These are phyloP conservation scores for Dendrolimus houi DNA, from an alignment of 2,888 invertebrate species.

Conservation along the genomic window DNA sequence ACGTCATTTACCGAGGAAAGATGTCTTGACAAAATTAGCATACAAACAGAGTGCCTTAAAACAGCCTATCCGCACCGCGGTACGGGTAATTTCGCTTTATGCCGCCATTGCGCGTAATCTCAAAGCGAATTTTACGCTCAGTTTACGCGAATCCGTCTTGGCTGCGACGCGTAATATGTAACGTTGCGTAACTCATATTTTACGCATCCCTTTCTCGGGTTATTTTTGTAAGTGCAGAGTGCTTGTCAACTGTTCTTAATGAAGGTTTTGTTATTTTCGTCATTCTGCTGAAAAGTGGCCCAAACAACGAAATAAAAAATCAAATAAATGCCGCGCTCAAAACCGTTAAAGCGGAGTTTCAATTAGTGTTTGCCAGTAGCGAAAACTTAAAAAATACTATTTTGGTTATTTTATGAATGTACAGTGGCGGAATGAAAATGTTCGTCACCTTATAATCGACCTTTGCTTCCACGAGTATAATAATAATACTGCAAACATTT, in stretches of 20 bases:
- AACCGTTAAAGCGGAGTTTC: too few species aligned
- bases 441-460: too few species aligned
- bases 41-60: background rate
- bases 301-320: too few species aligned
- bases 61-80: conserved; percentile 1
- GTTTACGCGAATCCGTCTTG: conserved; percentile 29
- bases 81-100: conserved; percentile 36
- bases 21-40: background rate
- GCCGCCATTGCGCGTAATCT: conserved; percentile 37
- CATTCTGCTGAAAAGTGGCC: background rate
- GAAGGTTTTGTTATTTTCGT: background rate
- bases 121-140: conserved; percentile 35
- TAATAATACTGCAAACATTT: too few species aligned
- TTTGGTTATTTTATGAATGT: too few species aligned
- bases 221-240: background rate
- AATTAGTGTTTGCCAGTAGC: too few species aligned
- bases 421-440: too few species aligned
- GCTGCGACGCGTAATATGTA: background rate
- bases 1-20: background rate
- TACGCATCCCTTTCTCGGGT: background rate
- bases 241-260: background rate
- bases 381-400: too few species aligned
- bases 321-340: too few species aligned
- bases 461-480: too few species aligned
- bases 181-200: background rate